Base-by-base conservation (phyloP, 1,140 invertebrate species). In the Melitaea cinxia region DNA sequence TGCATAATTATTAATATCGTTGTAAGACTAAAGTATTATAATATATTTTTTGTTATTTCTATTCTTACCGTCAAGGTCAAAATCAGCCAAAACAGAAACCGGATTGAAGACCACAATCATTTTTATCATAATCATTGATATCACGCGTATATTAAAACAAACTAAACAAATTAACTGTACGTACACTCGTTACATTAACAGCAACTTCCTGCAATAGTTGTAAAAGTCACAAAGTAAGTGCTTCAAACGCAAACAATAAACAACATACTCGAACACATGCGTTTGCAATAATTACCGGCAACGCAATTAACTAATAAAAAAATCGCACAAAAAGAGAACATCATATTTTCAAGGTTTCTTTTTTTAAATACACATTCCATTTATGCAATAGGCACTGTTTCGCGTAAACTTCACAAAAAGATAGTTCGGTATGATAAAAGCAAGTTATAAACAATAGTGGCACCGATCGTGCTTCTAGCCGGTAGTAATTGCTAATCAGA, bases 341-440 rank as follows among this genome's bases (percentile, higher is more conserved):
- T 52, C 53, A 58, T 62, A 71, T 57, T 73, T 60, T 68, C 80
- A 88, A 85, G 83, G 83, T 74, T 72, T 71, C 66, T 73, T 72
- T 77, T 78, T 83, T 78, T 72, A 85, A 84, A 78, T 80, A 84
- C 84, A 89, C 84, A 89, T 82, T 88, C 80, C 81, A 84, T 84
- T 80, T 78, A 78, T 73, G 72, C 67, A 70, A 68, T 62, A 72
- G 65, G 74, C 74, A 80, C 75, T 79, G 42, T 15, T 42, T 39
- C 58, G 55, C 63, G 74, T 69, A 77, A 78, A 83, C 65, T 75
- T 72, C 76, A 77, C 74, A 65, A 53, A 61, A 73, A 77, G 42
- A 68, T 66, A 59, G 37, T 69, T 55, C 28, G 61, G 66, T 60
- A 57, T 45, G 65, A 52, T 37, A 62, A 70, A 71, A 21, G 52